phyloP scores from a whole-genome alignment of 2,797 vertebrate species.

The Anabas testudineus region DNA sequence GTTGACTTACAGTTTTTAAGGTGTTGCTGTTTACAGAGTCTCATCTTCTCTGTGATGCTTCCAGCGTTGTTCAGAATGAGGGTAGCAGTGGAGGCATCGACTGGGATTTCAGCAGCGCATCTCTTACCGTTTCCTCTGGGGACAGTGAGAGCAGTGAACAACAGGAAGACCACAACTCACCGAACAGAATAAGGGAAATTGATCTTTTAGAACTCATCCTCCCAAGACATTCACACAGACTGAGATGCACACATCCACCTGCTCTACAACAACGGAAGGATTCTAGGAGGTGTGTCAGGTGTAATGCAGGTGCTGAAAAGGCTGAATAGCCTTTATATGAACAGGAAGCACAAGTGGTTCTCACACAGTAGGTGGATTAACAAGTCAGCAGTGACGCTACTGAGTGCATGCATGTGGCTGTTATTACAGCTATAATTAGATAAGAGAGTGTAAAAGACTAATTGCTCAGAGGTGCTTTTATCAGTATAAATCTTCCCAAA shows the following conservation, averaged over 20 bases:
- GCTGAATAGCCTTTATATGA: slow-evolving; percentile 10
- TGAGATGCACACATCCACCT: neutral
- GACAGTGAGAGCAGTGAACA: slow-evolving; percentile 13
- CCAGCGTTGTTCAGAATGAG: neutral
- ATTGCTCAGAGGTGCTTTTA: neutral
- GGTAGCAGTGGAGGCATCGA: neutral
- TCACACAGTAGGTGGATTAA: neutral
- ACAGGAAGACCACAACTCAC: slow-evolving; percentile 9
- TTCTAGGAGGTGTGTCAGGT: neutral
- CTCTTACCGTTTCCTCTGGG: slow-evolving; percentile 35
- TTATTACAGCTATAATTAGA: too few species aligned
- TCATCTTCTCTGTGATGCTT: slow-evolving; percentile 28
- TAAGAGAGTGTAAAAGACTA: too few species aligned
- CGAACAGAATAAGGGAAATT: slow-evolving; percentile 5
- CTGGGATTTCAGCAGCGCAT: slow-evolving; percentile 44
- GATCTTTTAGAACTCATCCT: slow-evolving; percentile 35
- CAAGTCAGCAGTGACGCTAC: neutral
- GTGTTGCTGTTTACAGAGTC: neutral
- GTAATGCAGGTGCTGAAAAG: neutral
- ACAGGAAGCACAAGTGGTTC: slow-evolving; percentile 1
- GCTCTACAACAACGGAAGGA: neutral
- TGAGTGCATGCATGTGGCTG: too few species aligned
- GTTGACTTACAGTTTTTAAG: slow-evolving; percentile 11
- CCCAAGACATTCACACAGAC: slow-evolving; percentile 12
- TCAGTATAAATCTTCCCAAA: neutral